Conservation (phyloP, 2,113 vertebrate species). For the Ptilorrhoa leucosticta region DNA sequence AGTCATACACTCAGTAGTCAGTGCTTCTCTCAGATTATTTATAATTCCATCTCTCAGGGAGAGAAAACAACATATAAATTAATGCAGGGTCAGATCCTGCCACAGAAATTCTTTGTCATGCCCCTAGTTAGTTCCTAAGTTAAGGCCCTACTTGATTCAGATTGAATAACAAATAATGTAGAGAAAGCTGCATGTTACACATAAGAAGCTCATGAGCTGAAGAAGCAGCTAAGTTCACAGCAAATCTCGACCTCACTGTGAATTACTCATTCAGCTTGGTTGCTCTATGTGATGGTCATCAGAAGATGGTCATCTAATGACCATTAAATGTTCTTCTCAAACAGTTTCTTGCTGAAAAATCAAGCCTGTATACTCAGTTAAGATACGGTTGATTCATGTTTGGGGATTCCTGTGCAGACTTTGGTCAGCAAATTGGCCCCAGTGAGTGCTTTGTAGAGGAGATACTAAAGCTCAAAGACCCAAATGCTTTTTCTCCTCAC, state of each 20-base stretch:
- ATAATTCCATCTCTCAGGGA: neutral
- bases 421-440: neutral
- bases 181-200: neutral
- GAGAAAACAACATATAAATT: neutral
- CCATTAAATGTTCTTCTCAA: neutral
- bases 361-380: neutral
- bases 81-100: neutral
- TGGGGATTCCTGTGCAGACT: neutral
- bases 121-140: neutral
- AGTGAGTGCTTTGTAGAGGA: neutral
- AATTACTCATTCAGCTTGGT: neutral
- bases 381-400: rapidly evolving
- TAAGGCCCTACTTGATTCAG: neutral
- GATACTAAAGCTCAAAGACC: neutral
- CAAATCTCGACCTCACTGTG: neutral
- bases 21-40: neutral
- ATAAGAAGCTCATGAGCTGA: neutral
- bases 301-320: neutral
- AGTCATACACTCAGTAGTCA: neutral
- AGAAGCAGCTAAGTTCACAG: neutral
- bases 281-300: neutral
- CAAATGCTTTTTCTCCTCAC: neutral
- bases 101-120: neutral
- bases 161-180: neutral
- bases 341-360: neutral